phyloP scores from a whole-genome alignment of 2,113 vertebrate species.

The Eolophus roseicapilla region DNA sequence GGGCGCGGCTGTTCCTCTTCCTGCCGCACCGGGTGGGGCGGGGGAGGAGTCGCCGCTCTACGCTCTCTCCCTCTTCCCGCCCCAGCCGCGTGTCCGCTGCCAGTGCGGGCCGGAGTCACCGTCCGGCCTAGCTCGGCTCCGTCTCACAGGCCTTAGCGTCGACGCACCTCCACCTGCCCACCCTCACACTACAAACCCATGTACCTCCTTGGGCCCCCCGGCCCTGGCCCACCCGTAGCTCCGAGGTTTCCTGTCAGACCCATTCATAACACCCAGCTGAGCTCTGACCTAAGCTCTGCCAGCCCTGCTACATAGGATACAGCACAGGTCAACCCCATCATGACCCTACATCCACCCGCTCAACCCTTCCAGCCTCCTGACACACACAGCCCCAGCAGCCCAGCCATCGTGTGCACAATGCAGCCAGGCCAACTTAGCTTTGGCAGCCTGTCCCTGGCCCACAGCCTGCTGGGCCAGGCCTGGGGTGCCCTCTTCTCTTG shows the following conservation, averaged over 20 bases:
- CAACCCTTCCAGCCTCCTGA: neutral
- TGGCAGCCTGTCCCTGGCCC: rapidly evolving
- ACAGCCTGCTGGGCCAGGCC: neutral
- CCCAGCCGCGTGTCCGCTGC: neutral
- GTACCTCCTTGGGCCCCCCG: neutral
- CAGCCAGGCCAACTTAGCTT: neutral
- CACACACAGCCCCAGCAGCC: neutral
- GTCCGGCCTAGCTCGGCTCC: too few relatives aligned
- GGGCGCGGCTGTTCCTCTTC: conserved; percentile 41
- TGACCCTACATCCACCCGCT: rapidly evolving
- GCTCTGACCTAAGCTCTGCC: neutral
- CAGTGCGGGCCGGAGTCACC: neutral
- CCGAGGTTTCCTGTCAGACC: neutral
- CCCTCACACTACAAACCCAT: too few relatives aligned
- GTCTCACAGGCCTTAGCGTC: neutral
- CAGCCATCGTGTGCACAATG: rapidly evolving
- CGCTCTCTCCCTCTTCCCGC: neutral
- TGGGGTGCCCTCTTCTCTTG: neutral
- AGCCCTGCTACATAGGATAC: neutral
- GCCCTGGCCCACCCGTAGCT: neutral
- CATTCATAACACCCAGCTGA: rapidly evolving
- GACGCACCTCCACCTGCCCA: too few relatives aligned
- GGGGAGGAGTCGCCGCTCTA: neutral
- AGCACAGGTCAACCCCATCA: too few relatives aligned
- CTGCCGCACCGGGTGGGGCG: conserved; percentile 19